These are phyloP conservation scores for Varanus komodoensis DNA, from an alignment of 2,113 vertebrate species.

Conservation along the genomic window DNA sequence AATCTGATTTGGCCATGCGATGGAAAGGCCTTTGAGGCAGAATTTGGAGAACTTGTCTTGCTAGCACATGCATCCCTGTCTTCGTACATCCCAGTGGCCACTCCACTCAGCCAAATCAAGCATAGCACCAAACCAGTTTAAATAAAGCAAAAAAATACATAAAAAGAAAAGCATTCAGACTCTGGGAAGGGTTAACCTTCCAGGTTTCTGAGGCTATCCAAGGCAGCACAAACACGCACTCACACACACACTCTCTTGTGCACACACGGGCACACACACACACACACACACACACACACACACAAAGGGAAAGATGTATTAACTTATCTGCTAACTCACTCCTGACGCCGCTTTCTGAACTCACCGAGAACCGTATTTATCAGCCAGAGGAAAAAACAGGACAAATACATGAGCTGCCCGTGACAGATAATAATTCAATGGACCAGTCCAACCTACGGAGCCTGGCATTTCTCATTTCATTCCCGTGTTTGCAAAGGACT, in stretches of 20 bases:
- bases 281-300: not conserved
- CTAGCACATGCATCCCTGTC: not conserved
- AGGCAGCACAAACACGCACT: constrained; percentile 2
- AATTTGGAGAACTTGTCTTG: too few species aligned
- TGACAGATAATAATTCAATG: constrained; percentile 69
- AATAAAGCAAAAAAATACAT: not conserved
- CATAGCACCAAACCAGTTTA: too few species aligned
- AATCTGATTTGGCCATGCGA: too few species aligned
- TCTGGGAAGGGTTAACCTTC: constrained; percentile 64
- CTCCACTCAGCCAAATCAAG: too few species aligned
- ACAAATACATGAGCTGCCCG: constrained; percentile 65
- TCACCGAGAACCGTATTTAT: constrained; percentile 71
- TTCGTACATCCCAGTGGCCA: not conserved
- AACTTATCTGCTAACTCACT: constrained; percentile 51
- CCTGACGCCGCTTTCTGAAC: constrained; percentile 60
- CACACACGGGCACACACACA: constrained; percentile 25
- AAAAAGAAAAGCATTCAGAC: constrained; percentile 39
- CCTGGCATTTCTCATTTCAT: constrained; percentile 70
- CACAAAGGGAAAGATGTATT: constrained; percentile 60
- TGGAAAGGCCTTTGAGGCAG: too few species aligned
- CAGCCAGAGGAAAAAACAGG: constrained; percentile 56
- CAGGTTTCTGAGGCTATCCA: constrained; percentile 14
- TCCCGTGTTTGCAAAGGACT: constrained; percentile 70
- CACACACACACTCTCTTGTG: too few species aligned
- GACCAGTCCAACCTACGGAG: constrained; percentile 56